Conservation (phyloP, 2,888 invertebrate species). For the Theretra japonica region DNA sequence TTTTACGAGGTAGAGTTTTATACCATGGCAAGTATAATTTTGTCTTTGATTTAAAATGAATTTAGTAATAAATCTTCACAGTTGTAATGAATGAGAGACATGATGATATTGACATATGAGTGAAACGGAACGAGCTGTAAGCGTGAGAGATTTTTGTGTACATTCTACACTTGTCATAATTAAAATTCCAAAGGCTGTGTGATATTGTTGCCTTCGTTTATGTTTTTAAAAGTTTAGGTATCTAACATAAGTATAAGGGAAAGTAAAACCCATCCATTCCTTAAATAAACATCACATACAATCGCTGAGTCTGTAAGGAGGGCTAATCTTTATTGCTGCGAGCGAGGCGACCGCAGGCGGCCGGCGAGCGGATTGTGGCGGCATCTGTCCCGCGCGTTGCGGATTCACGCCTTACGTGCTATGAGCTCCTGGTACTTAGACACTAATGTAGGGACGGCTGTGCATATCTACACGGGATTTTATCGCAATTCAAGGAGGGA, state of each 20-base stretch:
- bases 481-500: background rate
- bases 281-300: slow-evolving; percentile 17
- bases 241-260: too few species aligned
- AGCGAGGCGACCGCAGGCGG: slow-evolving; percentile 49
- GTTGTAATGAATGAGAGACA: slow-evolving; percentile 30
- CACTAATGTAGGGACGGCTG: slow-evolving; percentile 12
- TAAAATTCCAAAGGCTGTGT: background rate
- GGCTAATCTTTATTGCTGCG: slow-evolving; percentile 58
- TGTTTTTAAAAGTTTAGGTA: background rate
- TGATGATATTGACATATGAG: slow-evolving; percentile 29
- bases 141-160: slow-evolving; percentile 16
- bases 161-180: background rate
- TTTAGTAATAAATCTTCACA: slow-evolving; percentile 34
- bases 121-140: slow-evolving; percentile 17
- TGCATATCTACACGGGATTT: background rate
- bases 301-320: background rate
- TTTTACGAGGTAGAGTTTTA: background rate
- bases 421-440: slow-evolving; percentile 52
- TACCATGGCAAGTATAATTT: slow-evolving; percentile 1
- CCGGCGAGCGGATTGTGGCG: slow-evolving; percentile 34
- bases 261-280: slow-evolving; percentile 17
- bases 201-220: background rate
- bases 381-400: slow-evolving; percentile 37
- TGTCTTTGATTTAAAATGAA: slow-evolving; percentile 24
- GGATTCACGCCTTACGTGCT: slow-evolving; percentile 44